Conservation (phyloP, 1,140 invertebrate genomes). For the Monomorium pharaonis region DNA sequence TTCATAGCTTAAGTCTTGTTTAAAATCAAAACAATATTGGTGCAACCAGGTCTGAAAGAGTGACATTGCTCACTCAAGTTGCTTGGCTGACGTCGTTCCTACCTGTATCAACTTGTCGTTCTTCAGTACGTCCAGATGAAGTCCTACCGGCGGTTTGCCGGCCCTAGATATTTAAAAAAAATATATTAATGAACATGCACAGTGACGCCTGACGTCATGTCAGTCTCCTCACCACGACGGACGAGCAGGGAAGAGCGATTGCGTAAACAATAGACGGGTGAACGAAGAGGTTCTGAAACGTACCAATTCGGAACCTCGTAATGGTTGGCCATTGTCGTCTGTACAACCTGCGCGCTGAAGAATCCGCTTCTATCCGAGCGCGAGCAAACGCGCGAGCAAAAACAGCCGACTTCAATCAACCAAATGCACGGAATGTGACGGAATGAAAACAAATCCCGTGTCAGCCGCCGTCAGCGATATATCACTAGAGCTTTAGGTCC, state of each 20-base stretch:
- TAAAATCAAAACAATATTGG: too few species aligned
- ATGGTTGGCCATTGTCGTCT: conserved; percentile 91
- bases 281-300: conserved; percentile 69
- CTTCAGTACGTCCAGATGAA: conserved; percentile 99
- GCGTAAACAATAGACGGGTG: conserved; percentile 43
- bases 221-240: too few species aligned
- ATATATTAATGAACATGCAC: too few species aligned
- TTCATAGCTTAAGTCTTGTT: too few species aligned
- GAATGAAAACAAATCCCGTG: conserved; percentile 47
- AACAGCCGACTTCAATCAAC: background rate
- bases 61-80: background rate
- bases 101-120: conserved; percentile 97
- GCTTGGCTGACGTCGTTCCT: conserved; percentile 53
- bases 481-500: too few species aligned
- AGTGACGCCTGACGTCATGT: conserved; percentile 8
- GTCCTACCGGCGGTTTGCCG: conserved; percentile 97
- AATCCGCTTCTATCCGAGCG: conserved; percentile 29
- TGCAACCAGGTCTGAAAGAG: too few species aligned
- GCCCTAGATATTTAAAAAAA: conserved; percentile 89
- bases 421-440: background rate
- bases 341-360: background rate
- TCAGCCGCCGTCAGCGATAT: too few species aligned
- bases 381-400: background rate
- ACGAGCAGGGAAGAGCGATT: conserved; percentile 34
- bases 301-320: conserved; percentile 95